Conservation (phyloP, 2,888 invertebrate genomes). For the Matsumyia berberina region DNA sequence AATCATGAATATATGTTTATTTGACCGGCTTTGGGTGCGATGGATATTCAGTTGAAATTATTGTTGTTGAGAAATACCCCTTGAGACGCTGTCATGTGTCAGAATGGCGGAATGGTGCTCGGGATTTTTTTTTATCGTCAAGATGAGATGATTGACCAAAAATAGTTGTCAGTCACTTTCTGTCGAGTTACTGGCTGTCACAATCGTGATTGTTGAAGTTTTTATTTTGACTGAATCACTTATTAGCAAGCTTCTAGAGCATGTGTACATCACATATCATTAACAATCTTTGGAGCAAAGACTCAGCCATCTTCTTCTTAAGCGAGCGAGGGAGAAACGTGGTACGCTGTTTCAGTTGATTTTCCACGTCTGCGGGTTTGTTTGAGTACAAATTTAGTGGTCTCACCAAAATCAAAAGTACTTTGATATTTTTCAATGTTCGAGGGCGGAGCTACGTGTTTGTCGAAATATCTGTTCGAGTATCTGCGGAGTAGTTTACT, state of each 20-base stretch:
- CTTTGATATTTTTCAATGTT: slow-evolving; percentile 6
- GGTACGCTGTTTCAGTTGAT: slow-evolving; percentile 12
- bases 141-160: too few species aligned
- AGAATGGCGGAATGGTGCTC: neutral
- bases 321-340: too few species aligned
- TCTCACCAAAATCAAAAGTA: too few species aligned
- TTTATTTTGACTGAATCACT: too few species aligned
- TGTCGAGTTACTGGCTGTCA: too few species aligned
- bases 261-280: too few species aligned
- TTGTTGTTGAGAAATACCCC: neutral
- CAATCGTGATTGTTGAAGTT: too few species aligned
- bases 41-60: slow-evolving; percentile 3
- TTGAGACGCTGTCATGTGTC: slow-evolving; percentile 5
- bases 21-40: slow-evolving; percentile 41
- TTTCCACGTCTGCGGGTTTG: too few species aligned
- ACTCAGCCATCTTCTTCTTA: too few species aligned
- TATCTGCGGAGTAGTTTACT: neutral
- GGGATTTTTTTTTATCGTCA: neutral
- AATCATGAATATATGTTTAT: slow-evolving; percentile 31
- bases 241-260: too few species aligned
- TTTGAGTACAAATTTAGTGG: neutral
- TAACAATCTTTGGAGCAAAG: too few species aligned
- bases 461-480: slow-evolving; percentile 17
- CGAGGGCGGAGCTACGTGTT: neutral
- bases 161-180: too few species aligned